Conservation (phyloP, 1,140 invertebrate species). For the Oncopodura yosiiana region DNA sequence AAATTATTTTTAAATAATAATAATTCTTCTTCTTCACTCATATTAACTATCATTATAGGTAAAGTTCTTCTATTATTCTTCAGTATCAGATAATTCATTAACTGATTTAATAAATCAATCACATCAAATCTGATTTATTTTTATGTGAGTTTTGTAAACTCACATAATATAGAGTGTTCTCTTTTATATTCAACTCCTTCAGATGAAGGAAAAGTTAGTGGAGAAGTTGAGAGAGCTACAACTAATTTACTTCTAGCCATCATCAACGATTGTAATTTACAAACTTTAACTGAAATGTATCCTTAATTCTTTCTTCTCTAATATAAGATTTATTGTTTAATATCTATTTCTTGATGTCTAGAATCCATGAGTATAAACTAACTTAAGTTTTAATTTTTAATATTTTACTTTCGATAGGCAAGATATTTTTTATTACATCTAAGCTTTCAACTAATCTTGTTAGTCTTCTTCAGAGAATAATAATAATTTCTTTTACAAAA, state of each 20-base stretch:
- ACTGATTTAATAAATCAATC: no score
- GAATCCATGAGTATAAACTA: constrained; percentile 69
- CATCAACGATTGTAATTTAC: constrained; percentile 70
- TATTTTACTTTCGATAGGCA: constrained; percentile 30
- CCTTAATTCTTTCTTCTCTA: constrained; percentile 50
- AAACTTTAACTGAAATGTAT: constrained; percentile 56
- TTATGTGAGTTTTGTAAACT: constrained; percentile 38
- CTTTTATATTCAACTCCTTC: constrained; percentile 68
- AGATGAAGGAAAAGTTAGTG: constrained; percentile 41
- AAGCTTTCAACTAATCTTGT: no score
- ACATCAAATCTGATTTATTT: no score
- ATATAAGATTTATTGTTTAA: constrained; percentile 69
- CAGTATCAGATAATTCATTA: background rate
- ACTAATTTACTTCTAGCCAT: constrained; percentile 71
- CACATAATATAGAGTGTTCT: constrained; percentile 66
- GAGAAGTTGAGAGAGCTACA: no score
- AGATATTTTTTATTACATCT: constrained; percentile 80
- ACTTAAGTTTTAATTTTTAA: constrained; percentile 78
- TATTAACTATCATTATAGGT: no score
- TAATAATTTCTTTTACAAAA: no score
- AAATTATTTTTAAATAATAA: no score
- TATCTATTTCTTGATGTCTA: constrained; percentile 51
- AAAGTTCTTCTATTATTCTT: no score
- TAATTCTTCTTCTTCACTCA: no score
- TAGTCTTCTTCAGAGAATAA: no score